These are phyloP conservation scores for Rhodeus uyekii DNA, from an alignment of 2,797 vertebrate genomes.

Conservation along the genomic window DNA sequence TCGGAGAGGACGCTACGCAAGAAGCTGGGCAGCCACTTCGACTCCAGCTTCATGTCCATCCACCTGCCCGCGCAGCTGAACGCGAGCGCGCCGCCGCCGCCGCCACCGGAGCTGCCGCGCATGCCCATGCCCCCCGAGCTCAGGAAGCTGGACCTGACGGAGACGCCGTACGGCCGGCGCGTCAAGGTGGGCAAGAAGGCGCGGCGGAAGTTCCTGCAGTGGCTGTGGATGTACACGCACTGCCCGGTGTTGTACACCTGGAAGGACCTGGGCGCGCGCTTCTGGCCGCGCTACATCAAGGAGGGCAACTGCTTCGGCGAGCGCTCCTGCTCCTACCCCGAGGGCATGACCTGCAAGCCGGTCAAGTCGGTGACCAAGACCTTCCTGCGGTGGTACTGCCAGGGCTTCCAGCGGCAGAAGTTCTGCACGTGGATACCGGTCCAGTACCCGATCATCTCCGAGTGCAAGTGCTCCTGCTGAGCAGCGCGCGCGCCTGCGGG, in stretches of 20 bases:
- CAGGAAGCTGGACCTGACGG: conserved; percentile 84
- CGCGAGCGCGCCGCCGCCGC: conserved; percentile 62
- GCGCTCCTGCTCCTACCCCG: conserved; percentile 90
- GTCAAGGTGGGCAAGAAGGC: conserved; percentile 89
- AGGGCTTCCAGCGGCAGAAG: conserved; percentile 91
- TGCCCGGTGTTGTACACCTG: conserved; percentile 89
- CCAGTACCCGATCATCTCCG: conserved; percentile 93
- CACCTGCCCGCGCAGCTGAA: conserved; percentile 77
- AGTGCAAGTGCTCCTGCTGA: conserved; percentile 95
- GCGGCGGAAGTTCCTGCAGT: conserved; percentile 89
- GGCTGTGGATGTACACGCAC: conserved; percentile 91
- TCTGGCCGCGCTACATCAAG: conserved; percentile 94
- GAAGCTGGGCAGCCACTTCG: conserved; percentile 89
- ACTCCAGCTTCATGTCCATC: conserved; percentile 89
- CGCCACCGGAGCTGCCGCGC: conserved; percentile 56
- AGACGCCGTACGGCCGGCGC: conserved; percentile 83
- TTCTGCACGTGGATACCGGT: conserved; percentile 95
- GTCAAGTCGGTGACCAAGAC: conserved; percentile 90
- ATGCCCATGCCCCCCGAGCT: conserved; percentile 84
- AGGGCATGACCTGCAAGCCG: conserved; percentile 93
- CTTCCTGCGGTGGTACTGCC: conserved; percentile 92
- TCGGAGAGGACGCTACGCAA: conserved; percentile 87
- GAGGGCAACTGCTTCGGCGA: conserved; percentile 90
- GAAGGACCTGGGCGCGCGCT: conserved; percentile 90
- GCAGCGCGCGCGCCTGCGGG: conserved; percentile 37